Conservation (phyloP, 2,113 vertebrate species). For the Paradoxurus hermaphroditus region DNA sequence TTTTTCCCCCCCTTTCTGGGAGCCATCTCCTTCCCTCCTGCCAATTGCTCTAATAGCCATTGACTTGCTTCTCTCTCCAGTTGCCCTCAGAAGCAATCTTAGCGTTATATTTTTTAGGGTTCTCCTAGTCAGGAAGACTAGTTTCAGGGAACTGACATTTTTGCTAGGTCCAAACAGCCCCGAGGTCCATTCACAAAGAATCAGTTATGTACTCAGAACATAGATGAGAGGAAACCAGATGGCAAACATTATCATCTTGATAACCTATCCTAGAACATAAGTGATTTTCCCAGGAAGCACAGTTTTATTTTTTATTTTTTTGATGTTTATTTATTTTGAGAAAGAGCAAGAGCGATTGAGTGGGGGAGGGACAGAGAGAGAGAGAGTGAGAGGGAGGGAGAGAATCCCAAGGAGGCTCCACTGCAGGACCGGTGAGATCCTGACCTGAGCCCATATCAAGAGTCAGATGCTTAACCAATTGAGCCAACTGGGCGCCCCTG, state of each 20-base stretch:
- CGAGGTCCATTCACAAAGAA: neutral
- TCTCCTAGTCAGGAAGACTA: neutral
- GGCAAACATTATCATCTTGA: neutral
- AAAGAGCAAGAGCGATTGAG: too few relatives aligned
- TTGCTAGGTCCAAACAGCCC: neutral
- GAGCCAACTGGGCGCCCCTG: too few relatives aligned
- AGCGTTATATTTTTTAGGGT: neutral
- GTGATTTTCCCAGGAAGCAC: neutral
- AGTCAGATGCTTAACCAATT: too few relatives aligned
- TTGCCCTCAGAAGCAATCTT: neutral
- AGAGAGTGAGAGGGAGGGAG: too few relatives aligned
- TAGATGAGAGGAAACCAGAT: neutral
- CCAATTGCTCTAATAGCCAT: neutral
- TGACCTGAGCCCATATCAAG: too few relatives aligned
- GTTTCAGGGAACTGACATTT: neutral
- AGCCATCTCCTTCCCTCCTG: neutral
- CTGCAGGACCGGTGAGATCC: too few relatives aligned
- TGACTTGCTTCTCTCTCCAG: neutral
- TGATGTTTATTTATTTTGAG: too few relatives aligned
- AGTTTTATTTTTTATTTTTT: neutral
- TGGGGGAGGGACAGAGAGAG: too few relatives aligned
- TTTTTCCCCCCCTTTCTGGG: neutral
- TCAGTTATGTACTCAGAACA: neutral
- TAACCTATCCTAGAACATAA: neutral
- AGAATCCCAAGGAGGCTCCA: too few relatives aligned